Conservation (phyloP, 1,140 invertebrate genomes). For the Patella vulgata region DNA sequence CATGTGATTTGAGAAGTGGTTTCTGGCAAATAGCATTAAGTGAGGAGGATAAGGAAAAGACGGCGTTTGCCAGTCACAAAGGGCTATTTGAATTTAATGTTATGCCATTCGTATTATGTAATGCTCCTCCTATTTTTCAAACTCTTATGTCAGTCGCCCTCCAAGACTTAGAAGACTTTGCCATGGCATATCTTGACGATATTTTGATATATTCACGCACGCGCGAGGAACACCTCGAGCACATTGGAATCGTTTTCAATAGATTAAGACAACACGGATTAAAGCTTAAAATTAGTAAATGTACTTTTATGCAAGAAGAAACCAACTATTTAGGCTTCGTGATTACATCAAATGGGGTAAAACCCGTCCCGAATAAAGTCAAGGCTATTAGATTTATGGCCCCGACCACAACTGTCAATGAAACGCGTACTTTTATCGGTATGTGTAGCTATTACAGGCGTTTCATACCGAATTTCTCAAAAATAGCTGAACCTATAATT, state of each 20-base stretch:
- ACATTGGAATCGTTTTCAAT: constrained; percentile 37
- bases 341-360: constrained; percentile 34
- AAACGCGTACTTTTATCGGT: neutral
- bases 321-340: constrained; percentile 36
- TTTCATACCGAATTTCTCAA: constrained; percentile 2
- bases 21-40: no score
- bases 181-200: constrained; percentile 48
- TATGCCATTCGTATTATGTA: no score
- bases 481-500: constrained; percentile 1
- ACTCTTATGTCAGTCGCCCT: no score
- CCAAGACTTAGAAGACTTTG: no score
- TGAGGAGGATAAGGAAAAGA: neutral
- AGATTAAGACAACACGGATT: constrained; percentile 30
- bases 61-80: neutral
- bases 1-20: neutral
- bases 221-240: constrained; percentile 34
- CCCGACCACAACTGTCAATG: neutral
- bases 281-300: constrained; percentile 52
- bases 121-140: no score
- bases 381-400: neutral
- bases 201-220: constrained; percentile 39
- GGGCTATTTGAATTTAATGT: no score
- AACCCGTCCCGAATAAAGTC: constrained; percentile 46
- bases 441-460: constrained; percentile 5
- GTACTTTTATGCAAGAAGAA: constrained; percentile 56